A percentile compares a stretch with the other conserved stretches of the same genome.
Conservation (phyloP, 1,140 invertebrate genomes). For the Zaprionus ghesquierei region DNA sequence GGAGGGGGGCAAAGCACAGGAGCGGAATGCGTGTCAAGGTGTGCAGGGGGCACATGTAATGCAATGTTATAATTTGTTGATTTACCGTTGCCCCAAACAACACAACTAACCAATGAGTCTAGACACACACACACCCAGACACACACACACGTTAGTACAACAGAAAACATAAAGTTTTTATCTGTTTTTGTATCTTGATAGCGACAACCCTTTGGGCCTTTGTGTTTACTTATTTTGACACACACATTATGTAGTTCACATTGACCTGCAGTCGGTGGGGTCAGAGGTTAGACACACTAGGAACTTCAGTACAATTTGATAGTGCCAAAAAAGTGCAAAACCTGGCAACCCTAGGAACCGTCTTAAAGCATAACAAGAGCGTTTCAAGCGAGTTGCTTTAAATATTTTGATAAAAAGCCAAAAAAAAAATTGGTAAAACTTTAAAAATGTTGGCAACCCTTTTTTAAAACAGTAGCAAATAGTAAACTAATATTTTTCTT, state of each 20-base stretch:
- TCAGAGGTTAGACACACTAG: slow-evolving; percentile 11
- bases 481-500: no score
- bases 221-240: background rate
- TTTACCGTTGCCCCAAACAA: slow-evolving; percentile 45
- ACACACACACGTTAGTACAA: background rate
- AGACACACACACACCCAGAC: background rate
- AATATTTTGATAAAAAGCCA: no score
- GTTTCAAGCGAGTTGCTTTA: background rate
- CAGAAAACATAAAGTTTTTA: background rate
- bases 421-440: background rate
- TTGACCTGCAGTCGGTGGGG: slow-evolving; percentile 3
- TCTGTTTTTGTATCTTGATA: slow-evolving; percentile 4
- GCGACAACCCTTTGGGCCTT: slow-evolving; percentile 5
- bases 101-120: slow-evolving; percentile 29
- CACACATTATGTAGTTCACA: slow-evolving; percentile 1
- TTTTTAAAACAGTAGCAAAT: no score
- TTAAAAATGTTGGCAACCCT: background rate
- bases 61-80: slow-evolving; percentile 36
- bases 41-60: background rate
- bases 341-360: background rate
- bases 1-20: background rate
- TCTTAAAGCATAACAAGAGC: background rate
- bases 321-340: background rate
- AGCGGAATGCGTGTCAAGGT: slow-evolving; percentile 1
- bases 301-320: background rate